Conservation (phyloP, 1,140 invertebrate genomes). For the Macrosteles quadrilineatus region DNA sequence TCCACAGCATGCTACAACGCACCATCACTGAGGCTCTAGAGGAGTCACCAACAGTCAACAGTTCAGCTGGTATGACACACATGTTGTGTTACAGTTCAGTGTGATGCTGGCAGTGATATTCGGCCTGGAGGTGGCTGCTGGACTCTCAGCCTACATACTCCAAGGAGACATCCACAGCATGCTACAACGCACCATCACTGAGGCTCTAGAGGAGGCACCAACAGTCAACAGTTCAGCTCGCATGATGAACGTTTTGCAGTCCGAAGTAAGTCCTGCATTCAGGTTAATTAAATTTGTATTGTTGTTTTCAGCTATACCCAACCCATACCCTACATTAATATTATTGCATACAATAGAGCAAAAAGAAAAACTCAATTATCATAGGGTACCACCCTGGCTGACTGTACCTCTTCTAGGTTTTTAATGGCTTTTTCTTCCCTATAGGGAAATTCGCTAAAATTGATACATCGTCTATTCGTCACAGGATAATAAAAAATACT, state of each 20-base stretch:
- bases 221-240: conserved; percentile 50
- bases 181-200: conserved; percentile 65
- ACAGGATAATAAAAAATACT: too few species aligned
- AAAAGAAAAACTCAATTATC: too few species aligned
- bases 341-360: too few species aligned
- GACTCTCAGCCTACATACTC: conserved; percentile 81
- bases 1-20: conserved; percentile 62
- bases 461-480: too few species aligned
- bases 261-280: conserved; percentile 74
- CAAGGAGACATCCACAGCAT: conserved; percentile 65
- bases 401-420: too few species aligned
- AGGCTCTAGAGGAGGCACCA: conserved; percentile 67
- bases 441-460: too few species aligned
- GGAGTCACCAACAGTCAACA: conserved; percentile 58
- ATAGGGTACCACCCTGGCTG: too few species aligned
- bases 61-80: conserved; percentile 4
- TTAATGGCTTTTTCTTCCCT: too few species aligned
- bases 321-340: too few species aligned
- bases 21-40: conserved; percentile 72
- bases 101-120: conserved; percentile 81
- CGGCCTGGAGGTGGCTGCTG: conserved; percentile 77
- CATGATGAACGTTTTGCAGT: conserved; percentile 71
- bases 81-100: conserved; percentile 71
- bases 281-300: conserved; percentile 24
- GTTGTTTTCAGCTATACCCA: not conserved